Base-by-base conservation (phyloP, 2,113 vertebrate species). In the Rhizomys pruinosus region DNA sequence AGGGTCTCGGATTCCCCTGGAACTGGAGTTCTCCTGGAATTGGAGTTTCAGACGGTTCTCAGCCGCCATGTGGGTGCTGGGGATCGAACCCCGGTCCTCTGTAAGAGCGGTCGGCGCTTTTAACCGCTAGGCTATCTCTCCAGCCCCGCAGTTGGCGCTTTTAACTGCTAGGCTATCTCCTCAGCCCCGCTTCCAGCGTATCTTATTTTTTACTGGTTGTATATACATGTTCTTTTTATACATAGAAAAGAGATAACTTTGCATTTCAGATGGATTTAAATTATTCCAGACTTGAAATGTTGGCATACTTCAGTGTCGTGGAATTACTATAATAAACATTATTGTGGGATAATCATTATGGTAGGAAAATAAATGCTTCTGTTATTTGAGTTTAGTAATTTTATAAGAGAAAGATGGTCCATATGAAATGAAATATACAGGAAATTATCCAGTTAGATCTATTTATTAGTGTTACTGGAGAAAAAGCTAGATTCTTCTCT, bases 341-440 rank as follows among this genome's bases (percentile, higher is more conserved):
- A 52, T 94, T 90, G 61, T 57, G 52, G 8, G 5, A 42, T 84
- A 80, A 27, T 79, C 16, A 59, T 20, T 42, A 44, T 71, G 16
- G 80, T 19, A 27, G 59, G 27, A 63, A 72, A 61, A 87, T n/a
- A 76, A 90, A 69, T 32, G 27, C 1, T 81, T 37, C 34, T 77
- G 77, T 19, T 79, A 9, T 79, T 37, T 80, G 25, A 37, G 77
- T 78, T 74, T 78, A n/a, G 71, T 73, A 42, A 59, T 72, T 16
- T 29, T 79, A 2, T 85, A 47, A 87, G 22, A 66, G 52, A 73
- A 74, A 86, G 29, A 1, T 84, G 73, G 11, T 77, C 27, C 47
- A 7, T 72, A n/a, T n/a, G n/a, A n/a, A n/a, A 73, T 16, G 66
- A 91, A 84, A 79, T 93, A 79, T 1, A 37, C 59, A 95, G 37